Conservation (phyloP, 92 coral and sea anemone genomes). For the Hydrozoanthus gracilis region DNA sequence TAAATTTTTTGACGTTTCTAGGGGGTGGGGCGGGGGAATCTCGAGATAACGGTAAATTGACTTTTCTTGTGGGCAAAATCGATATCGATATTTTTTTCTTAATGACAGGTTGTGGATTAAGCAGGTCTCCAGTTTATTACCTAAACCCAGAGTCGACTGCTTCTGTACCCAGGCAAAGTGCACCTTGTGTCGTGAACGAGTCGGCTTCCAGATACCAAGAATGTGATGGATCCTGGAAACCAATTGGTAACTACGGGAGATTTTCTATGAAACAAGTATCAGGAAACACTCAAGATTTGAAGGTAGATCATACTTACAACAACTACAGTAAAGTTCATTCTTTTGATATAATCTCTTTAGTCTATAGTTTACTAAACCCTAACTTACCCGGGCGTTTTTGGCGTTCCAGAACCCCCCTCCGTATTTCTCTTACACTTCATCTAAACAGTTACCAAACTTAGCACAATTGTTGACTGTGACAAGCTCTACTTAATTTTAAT, state of each 20-base stretch:
- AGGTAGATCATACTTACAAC: not conserved
- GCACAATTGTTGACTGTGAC: no score
- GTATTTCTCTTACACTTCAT: no score
- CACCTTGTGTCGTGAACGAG: not conserved
- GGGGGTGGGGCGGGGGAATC: no score
- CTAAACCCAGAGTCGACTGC: not conserved
- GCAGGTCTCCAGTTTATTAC: not conserved
- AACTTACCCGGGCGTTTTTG: no score
- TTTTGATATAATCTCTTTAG: no score
- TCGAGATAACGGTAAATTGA: not conserved
- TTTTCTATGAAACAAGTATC: not conserved
- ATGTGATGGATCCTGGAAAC: constrained; percentile 19
- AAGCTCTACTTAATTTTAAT: no score
- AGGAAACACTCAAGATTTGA: not conserved
- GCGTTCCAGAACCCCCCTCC: no score
- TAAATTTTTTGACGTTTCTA: no score
- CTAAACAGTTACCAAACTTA: no score
- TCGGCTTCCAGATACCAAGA: not conserved
- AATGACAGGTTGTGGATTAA: not conserved
- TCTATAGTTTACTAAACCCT: no score
- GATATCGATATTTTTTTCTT: not conserved
- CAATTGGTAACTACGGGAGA: not conserved
- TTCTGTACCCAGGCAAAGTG: not conserved
- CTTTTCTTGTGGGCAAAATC: not conserved
- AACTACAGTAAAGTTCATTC: no score